These are phyloP conservation scores for Heliconius himera DNA, from an alignment of 1,140 invertebrate species.

Conservation along the genomic window DNA sequence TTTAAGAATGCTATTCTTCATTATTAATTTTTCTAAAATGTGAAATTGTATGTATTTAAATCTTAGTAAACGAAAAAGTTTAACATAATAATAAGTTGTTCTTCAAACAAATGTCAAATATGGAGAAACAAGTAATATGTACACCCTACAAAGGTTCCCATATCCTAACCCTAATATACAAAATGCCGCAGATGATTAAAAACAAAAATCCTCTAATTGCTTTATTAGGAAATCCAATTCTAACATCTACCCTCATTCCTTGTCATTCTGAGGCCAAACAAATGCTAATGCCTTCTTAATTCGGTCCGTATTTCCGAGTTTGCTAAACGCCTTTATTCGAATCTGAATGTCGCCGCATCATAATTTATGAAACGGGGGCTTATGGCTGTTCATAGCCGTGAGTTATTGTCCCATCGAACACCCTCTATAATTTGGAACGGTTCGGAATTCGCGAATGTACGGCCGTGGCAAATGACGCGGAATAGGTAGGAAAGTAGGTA, in stretches of 20 bases:
- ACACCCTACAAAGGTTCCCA: no score
- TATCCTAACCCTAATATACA: neutral
- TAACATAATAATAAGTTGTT: neutral
- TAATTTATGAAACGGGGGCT: conserved; percentile 62
- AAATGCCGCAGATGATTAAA: neutral
- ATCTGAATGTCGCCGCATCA: conserved; percentile 63
- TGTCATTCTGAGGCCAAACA: conserved; percentile 42
- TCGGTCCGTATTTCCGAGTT: conserved; percentile 45
- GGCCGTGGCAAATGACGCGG: conserved; percentile 34
- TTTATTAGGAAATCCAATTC: neutral
- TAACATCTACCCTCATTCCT: conserved; percentile 29
- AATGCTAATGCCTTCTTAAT: conserved; percentile 55
- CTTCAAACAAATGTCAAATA: no score
- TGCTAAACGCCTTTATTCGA: conserved; percentile 61
- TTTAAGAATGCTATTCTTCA: no score
- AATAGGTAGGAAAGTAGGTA: conserved; percentile 18
- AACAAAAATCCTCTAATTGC: conserved; percentile 3
- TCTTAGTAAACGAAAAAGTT: no score
- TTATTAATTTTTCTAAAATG: no score
- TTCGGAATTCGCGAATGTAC: conserved; percentile 40
- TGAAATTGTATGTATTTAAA: no score
- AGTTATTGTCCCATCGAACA: conserved; percentile 54
- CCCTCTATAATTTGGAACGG: conserved; percentile 40
- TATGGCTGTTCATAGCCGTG: conserved; percentile 49
- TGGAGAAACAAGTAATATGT: no score